Evolutionary conservation across 2,888 invertebrate species (phyloP).

Genomic region (Euspilapteryx auroguttella): DNA sequence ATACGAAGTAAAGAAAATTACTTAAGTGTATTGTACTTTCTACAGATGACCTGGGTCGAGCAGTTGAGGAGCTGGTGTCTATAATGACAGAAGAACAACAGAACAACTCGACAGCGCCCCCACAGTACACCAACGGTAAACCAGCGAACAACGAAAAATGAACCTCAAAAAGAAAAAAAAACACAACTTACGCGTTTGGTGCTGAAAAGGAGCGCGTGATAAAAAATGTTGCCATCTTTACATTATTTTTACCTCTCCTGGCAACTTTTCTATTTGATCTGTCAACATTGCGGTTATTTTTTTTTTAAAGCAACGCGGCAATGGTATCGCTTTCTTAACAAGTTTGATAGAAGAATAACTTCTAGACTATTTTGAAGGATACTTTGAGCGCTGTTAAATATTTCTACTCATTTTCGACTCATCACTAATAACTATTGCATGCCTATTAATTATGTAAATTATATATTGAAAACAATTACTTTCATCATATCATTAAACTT

Average conservation of each 20-base stretch:
- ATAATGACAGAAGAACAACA: slow-evolving; percentile 78
- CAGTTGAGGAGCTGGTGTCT: slow-evolving; percentile 85
- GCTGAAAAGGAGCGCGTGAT: slow-evolving; percentile 13
- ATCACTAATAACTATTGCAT: slow-evolving; percentile 42
- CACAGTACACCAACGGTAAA: slow-evolving; percentile 52
- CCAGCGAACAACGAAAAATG: slow-evolving; percentile 30
- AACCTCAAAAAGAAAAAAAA: slow-evolving; percentile 6
- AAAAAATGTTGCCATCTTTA: slow-evolving; percentile 12
- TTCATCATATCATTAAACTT: slow-evolving; percentile 9
- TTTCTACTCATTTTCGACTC: slow-evolving; percentile 52
- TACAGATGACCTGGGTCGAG: slow-evolving; percentile 82
- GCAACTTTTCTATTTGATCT: slow-evolving; percentile 16
- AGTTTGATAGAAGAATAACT: no score
- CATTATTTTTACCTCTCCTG: slow-evolving; percentile 7
- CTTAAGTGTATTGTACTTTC: no score
- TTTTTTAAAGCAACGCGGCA: no score
- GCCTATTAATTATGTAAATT: slow-evolving; percentile 10
- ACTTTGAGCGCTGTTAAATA: slow-evolving; percentile 6
- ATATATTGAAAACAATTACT: neutral
- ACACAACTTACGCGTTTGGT: slow-evolving; percentile 15
- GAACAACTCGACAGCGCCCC: slow-evolving; percentile 30
- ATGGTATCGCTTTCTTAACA: slow-evolving; percentile 9
- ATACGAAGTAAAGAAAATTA: no score
- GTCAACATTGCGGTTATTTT: slow-evolving; percentile 26
- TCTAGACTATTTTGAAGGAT: no score